Evolutionary conservation across 92 coral and sea anemone species (phyloP), one percentile per base, ranked within the genome.

Genomic region (Parazoanthus swiftii): DNA sequence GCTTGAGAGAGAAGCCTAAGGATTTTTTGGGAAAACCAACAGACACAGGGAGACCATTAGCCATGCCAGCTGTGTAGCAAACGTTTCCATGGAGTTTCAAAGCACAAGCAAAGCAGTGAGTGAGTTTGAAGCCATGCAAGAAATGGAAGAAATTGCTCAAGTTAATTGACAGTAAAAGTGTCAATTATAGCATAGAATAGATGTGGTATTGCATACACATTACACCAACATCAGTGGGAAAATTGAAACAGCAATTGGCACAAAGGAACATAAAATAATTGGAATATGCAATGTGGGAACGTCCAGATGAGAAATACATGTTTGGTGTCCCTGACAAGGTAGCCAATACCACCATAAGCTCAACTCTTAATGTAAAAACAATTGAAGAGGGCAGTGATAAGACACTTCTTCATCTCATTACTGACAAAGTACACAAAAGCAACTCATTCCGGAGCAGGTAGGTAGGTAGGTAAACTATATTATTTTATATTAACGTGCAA

Each of bases 241-340:
- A 67, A 76, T 84, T 21, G 85, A 90, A 86, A 79, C 88, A n/a
- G 38, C 50, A 81, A 23, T 90, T 86, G 70, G 46, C 88, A 79
- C 91, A 38, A 77, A 74, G 46, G n/a, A 84, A 76, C 63, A 74
- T 37, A 38, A 71, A 59, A 29, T 29, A 29, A 29, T 35, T 75
- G 20, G 90, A 88, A 77, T 29, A 66, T 51, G 74, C 79, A 73
- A 90, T 90, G 90, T 90, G 88, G 93, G 56, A 76, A 26, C 93
- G 88, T n/a, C 78, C 88, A 13, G 85, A 90, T 51, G 88, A 87
- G 73, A 90, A 82, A 67, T 89, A 89, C 39, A 29, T 29, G 33
- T 29, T 0, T 29, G 33, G 33, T 0, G 83, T 66, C 33, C 88
- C 88, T 33, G 77, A 88, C 39, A 84, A 89, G 63, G 77, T 85